phyloP scores from a whole-genome alignment of 2,888 invertebrate genomes.

The Sialis lutaria region DNA sequence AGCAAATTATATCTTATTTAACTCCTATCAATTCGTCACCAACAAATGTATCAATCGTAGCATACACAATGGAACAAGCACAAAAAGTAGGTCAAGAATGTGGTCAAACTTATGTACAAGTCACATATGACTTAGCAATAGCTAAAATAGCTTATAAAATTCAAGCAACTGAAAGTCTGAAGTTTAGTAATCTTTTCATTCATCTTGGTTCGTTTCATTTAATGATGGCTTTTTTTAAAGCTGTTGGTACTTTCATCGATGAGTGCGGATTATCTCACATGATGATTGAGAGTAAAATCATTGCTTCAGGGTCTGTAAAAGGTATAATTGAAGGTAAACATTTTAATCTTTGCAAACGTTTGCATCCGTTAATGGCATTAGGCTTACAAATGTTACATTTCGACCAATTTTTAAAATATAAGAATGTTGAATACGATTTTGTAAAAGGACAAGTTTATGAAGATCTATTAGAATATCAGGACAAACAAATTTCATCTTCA shows the following conservation, averaged over 20 bases:
- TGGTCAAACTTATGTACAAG: slow-evolving; percentile 11
- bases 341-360: slow-evolving; percentile 16
- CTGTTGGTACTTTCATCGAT: slow-evolving; percentile 15
- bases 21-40: slow-evolving; percentile 17
- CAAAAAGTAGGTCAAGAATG: slow-evolving; percentile 13
- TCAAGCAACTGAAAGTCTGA: slow-evolving; percentile 12
- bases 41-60: slow-evolving; percentile 13
- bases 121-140: slow-evolving; percentile 18
- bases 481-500: slow-evolving; percentile 6
- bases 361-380: slow-evolving; percentile 11
- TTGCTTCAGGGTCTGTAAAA: slow-evolving; percentile 15
- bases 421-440: slow-evolving; percentile 7
- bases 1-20: slow-evolving; percentile 15
- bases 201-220: slow-evolving; percentile 19
- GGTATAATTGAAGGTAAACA: slow-evolving; percentile 14
- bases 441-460: slow-evolving; percentile 9
- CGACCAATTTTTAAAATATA: slow-evolving; percentile 5
- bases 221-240: slow-evolving; percentile 17
- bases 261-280: slow-evolving; percentile 14
- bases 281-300: slow-evolving; percentile 11
- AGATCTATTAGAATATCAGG: slow-evolving; percentile 7
- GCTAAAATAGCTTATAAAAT: slow-evolving; percentile 15
- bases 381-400: slow-evolving; percentile 14
- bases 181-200: slow-evolving; percentile 18
- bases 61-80: slow-evolving; percentile 13